A percentile compares a stretch with the other conserved stretches of the same genome.
These are phyloP conservation scores for Amiota mariae DNA, from an alignment of 2,888 invertebrate species.

Conservation along the genomic window DNA sequence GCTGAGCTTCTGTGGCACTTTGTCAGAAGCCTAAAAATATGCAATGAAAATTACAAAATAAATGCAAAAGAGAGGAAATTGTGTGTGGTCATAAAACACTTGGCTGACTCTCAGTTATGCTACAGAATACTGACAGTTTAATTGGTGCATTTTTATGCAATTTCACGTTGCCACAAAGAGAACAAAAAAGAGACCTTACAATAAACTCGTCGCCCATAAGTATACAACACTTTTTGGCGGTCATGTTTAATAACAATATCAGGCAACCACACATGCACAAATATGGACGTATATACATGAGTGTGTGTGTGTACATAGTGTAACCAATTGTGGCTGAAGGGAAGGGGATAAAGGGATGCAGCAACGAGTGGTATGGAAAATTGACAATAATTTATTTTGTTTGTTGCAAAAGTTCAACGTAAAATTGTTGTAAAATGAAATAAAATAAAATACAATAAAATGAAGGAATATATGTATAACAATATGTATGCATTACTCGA, in stretches of 20 bases:
- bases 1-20: constrained; percentile 11
- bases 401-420: constrained; percentile 10
- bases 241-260: constrained; percentile 26
- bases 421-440: background rate
- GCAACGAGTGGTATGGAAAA: constrained; percentile 57
- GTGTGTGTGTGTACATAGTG: background rate
- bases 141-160: constrained; percentile 67
- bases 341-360: background rate
- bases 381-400: constrained; percentile 68
- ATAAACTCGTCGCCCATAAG: constrained; percentile 36
- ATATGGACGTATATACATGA: background rate
- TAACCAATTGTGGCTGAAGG: too few relatives aligned
- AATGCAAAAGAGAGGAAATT: constrained; percentile 37
- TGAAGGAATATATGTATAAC: constrained; percentile 31
- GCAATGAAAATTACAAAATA: constrained; percentile 42
- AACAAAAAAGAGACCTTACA: too few relatives aligned
- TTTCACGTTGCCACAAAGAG: constrained; percentile 11
- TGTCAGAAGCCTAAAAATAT: constrained; percentile 43
- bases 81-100: constrained; percentile 62
- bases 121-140: constrained; percentile 68
- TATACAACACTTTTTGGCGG: constrained; percentile 50
- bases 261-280: constrained; percentile 13
- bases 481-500: constrained; percentile 40
- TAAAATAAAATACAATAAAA: constrained; percentile 18
- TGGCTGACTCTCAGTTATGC: constrained; percentile 60